Conservation (phyloP, 2,888 invertebrate species). For the Podotricha telesiphe region DNA sequence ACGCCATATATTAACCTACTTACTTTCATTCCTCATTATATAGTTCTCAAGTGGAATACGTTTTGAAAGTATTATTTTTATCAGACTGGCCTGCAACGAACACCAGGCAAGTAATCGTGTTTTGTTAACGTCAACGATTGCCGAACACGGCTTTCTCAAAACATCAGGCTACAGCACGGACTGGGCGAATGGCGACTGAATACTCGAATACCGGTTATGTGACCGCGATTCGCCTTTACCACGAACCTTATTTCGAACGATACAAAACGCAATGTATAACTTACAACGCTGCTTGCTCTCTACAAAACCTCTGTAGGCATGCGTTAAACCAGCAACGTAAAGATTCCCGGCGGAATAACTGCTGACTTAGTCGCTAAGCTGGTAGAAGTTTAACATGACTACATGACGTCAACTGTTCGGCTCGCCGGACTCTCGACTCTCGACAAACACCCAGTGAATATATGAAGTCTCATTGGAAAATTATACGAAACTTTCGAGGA, state of each 20-base stretch:
- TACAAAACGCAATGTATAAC: constrained; percentile 48
- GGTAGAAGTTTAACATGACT: constrained; percentile 72
- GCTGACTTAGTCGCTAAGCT: constrained; percentile 44
- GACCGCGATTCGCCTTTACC: constrained; percentile 79
- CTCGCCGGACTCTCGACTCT: constrained; percentile 79
- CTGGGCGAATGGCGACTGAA: constrained; percentile 70
- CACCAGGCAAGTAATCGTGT: constrained; percentile 70
- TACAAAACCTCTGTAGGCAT: constrained; percentile 40
- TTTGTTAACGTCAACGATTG: constrained; percentile 74
- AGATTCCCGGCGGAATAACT: constrained; percentile 39
- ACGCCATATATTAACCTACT: constrained; percentile 35
- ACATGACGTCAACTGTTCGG: constrained; percentile 82
- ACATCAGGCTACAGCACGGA: constrained; percentile 66
- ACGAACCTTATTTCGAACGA: constrained; percentile 53
- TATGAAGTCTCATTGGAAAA: constrained; percentile 73
- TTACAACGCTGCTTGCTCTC: constrained; percentile 61
- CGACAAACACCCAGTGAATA: constrained; percentile 72
- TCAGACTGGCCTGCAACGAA: constrained; percentile 55
- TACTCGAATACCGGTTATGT: constrained; percentile 82
- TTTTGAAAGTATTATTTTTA: constrained; percentile 58
- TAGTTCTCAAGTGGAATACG: constrained; percentile 44
- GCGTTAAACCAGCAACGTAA: constrained; percentile 60
- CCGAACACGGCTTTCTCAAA: constrained; percentile 81
- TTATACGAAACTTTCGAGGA: constrained; percentile 64
- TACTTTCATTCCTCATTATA: constrained; percentile 45